Evolutionary conservation across 2,113 vertebrate species (phyloP).

Genomic region (Labrus mixtus): DNA sequence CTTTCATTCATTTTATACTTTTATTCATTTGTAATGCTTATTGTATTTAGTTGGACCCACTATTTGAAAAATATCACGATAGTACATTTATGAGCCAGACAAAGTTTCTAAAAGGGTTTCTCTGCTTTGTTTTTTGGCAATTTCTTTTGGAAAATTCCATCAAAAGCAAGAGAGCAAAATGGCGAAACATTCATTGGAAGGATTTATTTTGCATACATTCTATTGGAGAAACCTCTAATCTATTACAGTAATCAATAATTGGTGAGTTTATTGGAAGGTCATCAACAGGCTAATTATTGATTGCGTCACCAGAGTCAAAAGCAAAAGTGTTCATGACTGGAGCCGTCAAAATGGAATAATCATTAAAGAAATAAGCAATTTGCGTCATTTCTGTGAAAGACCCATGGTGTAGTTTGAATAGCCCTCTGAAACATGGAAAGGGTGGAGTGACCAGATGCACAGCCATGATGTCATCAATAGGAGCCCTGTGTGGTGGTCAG

Average conservation of each 20-base stretch:
- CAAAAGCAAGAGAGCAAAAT: constrained; percentile 33
- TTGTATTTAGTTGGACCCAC: constrained; percentile 46
- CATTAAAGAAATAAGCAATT: constrained; percentile 63
- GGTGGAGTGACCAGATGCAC: constrained; percentile 78
- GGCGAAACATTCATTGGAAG: constrained; percentile 27
- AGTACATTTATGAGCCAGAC: constrained; percentile 39
- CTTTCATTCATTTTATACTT: no score
- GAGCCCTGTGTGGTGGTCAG: constrained; percentile 78
- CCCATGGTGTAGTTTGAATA: constrained; percentile 61
- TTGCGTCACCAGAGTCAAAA: constrained; percentile 11
- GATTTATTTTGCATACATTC: not conserved
- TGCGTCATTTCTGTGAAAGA: constrained; percentile 69
- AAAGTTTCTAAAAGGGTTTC: not conserved
- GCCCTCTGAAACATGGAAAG: constrained; percentile 73
- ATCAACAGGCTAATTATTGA: constrained; percentile 45
- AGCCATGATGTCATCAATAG: constrained; percentile 84
- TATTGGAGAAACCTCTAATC: not conserved
- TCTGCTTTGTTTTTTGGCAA: no score
- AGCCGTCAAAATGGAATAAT: constrained; percentile 70
- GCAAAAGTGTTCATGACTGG: constrained; percentile 41
- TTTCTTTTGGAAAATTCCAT: constrained; percentile 42
- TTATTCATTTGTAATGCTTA: constrained; percentile 52
- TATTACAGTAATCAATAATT: no score
- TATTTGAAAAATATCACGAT: constrained; percentile 68
- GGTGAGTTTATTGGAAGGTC: not conserved